Evolutionary conservation across 2,888 invertebrate species (phyloP).

Genomic region (Tanypteryx hageni): DNA sequence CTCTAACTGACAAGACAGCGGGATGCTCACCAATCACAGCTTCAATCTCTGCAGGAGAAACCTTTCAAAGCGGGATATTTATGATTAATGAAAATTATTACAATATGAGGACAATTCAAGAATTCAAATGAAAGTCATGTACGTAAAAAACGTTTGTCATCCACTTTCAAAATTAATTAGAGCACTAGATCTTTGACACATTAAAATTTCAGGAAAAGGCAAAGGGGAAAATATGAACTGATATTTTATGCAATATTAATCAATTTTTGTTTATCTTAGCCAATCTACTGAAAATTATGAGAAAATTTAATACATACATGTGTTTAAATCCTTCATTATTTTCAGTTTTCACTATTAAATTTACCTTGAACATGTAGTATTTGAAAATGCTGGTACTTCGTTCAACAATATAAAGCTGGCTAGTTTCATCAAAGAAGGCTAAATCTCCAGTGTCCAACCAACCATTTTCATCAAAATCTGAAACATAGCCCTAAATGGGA

Average conservation of each 20-base stretch:
- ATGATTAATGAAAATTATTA: too few relatives aligned
- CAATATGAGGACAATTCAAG: too few relatives aligned
- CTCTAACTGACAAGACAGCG: constrained; percentile 86
- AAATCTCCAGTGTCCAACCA: constrained; percentile 44
- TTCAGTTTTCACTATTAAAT: neutral
- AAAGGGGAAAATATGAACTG: too few relatives aligned
- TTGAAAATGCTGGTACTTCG: constrained; percentile 36
- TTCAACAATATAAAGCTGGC: constrained; percentile 34
- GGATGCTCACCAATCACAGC: constrained; percentile 84
- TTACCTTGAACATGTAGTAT: constrained; percentile 12
- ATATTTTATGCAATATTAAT: too few relatives aligned
- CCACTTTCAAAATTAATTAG: too few relatives aligned
- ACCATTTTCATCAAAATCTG: neutral
- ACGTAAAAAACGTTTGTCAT: too few relatives aligned
- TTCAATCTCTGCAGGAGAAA: constrained; percentile 93
- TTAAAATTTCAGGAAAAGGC: too few relatives aligned
- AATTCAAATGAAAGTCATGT: too few relatives aligned
- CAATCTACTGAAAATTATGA: neutral
- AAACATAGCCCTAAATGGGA: neutral
- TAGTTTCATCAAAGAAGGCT: constrained; percentile 45
- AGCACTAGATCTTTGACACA: too few relatives aligned
- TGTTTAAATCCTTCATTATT: too few relatives aligned
- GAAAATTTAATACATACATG: too few relatives aligned
- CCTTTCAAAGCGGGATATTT: constrained; percentile 74
- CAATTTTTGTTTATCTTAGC: too few relatives aligned